Conservation (phyloP, 2,113 vertebrate genomes). For the Zosterops lateralis region DNA sequence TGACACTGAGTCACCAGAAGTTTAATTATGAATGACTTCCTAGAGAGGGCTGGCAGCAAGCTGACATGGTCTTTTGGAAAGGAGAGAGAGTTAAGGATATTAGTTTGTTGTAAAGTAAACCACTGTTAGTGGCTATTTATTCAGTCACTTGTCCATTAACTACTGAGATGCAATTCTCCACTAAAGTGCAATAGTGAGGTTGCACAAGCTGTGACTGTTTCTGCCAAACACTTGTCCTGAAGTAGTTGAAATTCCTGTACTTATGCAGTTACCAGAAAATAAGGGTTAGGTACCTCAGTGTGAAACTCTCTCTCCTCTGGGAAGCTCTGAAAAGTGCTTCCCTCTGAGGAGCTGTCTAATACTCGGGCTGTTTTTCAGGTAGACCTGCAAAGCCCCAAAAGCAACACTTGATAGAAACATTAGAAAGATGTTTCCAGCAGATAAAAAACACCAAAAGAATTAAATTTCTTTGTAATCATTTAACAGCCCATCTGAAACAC, state of each 20-base stretch:
- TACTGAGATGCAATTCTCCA: neutral
- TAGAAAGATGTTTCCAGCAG: neutral
- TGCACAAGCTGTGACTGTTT: neutral
- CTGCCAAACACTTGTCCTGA: neutral
- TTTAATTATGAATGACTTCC: neutral
- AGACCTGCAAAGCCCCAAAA: neutral
- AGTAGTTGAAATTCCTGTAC: neutral
- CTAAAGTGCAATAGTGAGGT: neutral
- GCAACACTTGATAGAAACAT: neutral
- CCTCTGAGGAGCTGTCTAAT: neutral
- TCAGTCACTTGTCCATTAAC: neutral
- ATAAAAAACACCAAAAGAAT: neutral
- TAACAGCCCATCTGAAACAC: neutral
- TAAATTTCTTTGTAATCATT: neutral
- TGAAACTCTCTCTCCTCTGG: neutral
- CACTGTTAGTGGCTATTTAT: neutral
- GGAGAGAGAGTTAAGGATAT: neutral
- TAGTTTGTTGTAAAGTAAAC: neutral
- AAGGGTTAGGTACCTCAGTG: neutral
- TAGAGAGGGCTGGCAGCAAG: neutral
- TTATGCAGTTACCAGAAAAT: neutral
- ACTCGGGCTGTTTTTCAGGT: neutral
- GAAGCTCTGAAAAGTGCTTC: neutral
- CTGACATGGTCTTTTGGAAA: neutral
- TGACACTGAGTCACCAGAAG: neutral